These are phyloP conservation scores for Acanthoscelides obtectus DNA, from an alignment of 2,888 invertebrate genomes.

Conservation along the genomic window DNA sequence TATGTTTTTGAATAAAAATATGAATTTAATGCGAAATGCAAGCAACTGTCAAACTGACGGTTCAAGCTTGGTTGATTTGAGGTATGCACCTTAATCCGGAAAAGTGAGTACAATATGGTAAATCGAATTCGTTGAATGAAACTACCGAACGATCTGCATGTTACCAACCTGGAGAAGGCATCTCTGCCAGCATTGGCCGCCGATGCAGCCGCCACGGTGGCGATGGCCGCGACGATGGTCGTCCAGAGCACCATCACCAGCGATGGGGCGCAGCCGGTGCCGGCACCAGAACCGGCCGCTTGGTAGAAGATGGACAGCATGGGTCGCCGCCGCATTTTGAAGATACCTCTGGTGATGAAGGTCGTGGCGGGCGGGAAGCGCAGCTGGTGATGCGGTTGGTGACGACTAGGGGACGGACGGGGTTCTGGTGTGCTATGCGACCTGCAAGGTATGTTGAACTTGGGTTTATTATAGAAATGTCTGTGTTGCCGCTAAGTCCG, in stretches of 20 bases:
- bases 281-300: background rate
- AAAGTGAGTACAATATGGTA: no score
- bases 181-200: background rate
- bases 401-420: conserved; percentile 33
- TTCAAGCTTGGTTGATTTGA: no score
- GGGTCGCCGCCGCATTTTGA: background rate
- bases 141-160: no score
- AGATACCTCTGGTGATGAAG: no score
- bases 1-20: no score
- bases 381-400: conserved; percentile 20
- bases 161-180: background rate
- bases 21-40: no score
- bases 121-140: no score
- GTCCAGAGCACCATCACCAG: background rate
- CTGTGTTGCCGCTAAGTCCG: no score
- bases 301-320: background rate
- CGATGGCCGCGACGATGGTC: background rate
- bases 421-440: background rate
- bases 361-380: conserved; percentile 6
- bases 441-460: no score
- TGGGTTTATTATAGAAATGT: no score
- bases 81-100: no score
- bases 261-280: background rate
- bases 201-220: background rate
- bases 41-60: no score